phyloP scores from a whole-genome alignment of 1,140 invertebrate genomes.

The Melipona quadrifasciata region DNA sequence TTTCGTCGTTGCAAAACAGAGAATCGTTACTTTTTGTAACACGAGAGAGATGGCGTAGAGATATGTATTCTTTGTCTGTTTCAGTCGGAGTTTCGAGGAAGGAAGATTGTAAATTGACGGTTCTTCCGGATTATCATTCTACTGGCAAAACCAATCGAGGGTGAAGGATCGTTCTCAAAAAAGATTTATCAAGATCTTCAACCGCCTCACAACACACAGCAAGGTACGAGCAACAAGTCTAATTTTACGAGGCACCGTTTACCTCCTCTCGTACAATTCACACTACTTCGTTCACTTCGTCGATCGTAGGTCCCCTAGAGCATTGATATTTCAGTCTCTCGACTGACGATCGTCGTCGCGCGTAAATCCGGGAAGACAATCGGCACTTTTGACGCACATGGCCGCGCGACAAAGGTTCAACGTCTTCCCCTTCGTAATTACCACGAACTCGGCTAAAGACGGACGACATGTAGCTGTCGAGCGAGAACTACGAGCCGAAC shows the following conservation, averaged over 20 bases:
- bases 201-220: neutral
- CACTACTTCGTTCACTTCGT: neutral
- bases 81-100: too few relatives aligned
- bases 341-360: neutral
- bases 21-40: neutral
- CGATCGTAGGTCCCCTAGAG: neutral
- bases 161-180: neutral
- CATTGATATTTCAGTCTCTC: neutral
- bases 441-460: conserved; percentile 69
- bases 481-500: conserved; percentile 36
- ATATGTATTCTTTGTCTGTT: too few relatives aligned
- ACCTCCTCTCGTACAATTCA: neutral
- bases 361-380: conserved; percentile 27
- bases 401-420: conserved; percentile 63
- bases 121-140: neutral
- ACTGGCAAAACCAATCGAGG: neutral
- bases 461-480: conserved; percentile 56
- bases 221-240: neutral
- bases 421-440: conserved; percentile 65
- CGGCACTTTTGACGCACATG: conserved; percentile 29
- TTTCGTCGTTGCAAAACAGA: neutral
- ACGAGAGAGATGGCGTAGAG: too few relatives aligned
- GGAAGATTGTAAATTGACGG: too few relatives aligned
- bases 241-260: neutral
- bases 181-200: neutral